Percentiles rank a stretch among this genome's conserved stretches.
These are phyloP conservation scores for fruit fly (Drosophila melanogaster) DNA, from an alignment of 1,140 invertebrate genomes.

Conservation along the genomic window DNA sequence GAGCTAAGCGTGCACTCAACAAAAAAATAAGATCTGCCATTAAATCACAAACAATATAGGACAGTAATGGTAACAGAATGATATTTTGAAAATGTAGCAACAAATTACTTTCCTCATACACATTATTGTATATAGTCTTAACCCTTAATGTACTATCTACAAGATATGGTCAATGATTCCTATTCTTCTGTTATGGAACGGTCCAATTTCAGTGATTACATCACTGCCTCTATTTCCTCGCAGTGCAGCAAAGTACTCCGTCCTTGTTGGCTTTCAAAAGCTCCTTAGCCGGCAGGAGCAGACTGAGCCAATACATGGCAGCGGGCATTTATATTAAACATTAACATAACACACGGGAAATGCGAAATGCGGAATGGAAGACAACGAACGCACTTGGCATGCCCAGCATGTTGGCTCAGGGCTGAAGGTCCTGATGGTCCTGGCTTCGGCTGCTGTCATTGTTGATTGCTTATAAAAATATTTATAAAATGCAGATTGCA, in stretches of 20 bases:
- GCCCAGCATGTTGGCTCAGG: conserved; percentile 59
- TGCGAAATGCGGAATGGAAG: conserved; percentile 26
- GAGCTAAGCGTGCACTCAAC: neutral
- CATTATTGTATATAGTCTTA: no score
- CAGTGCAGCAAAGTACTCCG: conserved; percentile 25
- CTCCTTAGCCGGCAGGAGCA: conserved; percentile 35
- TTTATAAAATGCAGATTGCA: conserved; percentile 81
- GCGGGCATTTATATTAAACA: conserved; percentile 82
- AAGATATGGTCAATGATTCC: no score
- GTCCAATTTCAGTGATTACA: neutral
- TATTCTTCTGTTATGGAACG: neutral
- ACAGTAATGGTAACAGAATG: no score
- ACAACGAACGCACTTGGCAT: conserved; percentile 65
- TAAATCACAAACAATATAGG: no score
- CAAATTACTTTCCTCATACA: no score
- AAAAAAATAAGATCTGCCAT: conserved; percentile 10
- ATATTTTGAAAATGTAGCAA: no score
- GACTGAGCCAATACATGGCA: conserved; percentile 65
- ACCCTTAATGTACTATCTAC: no score
- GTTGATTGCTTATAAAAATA: conserved; percentile 78
- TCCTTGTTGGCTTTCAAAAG: conserved; percentile 28
- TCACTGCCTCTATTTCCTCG: neutral
- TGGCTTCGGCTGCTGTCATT: conserved; percentile 50
- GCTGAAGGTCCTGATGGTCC: conserved; percentile 24
- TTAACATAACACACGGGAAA: conserved; percentile 64